Percentiles rank a stretch among this genome's conserved stretches.
These are phyloP conservation scores for Pollenia angustigena DNA, from an alignment of 2,888 invertebrate species.

Conservation along the genomic window DNA sequence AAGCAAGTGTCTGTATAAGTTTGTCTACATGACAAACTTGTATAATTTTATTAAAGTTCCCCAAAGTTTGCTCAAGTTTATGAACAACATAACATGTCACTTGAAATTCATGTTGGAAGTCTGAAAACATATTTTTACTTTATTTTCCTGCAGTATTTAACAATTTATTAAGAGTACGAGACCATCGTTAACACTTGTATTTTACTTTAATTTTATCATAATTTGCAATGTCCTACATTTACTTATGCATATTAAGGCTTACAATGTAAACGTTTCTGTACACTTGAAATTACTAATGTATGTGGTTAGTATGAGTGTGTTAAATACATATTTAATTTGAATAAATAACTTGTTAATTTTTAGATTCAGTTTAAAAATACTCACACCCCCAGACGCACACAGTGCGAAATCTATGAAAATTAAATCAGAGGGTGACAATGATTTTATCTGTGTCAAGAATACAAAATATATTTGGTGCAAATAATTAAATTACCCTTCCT, in stretches of 20 bases:
- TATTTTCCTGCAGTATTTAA: slow-evolving; percentile 35
- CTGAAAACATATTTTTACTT: slow-evolving; percentile 38
- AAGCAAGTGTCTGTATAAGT: slow-evolving; percentile 27
- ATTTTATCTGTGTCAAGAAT: slow-evolving; percentile 54
- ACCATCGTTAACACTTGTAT: slow-evolving; percentile 33
- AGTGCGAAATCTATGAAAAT: slow-evolving; percentile 1
- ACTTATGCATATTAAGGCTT: slow-evolving; percentile 22
- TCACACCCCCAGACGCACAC: slow-evolving; percentile 1
- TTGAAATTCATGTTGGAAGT: slow-evolving; percentile 54
- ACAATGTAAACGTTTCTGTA: slow-evolving; percentile 24
- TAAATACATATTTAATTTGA: slow-evolving; percentile 51
- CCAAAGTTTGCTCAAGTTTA: slow-evolving; percentile 57
- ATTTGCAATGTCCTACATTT: slow-evolving; percentile 34
- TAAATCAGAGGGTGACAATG: slow-evolving; percentile 51
- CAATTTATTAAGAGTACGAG: slow-evolving; percentile 8
- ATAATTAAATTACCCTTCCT: slow-evolving; percentile 63
- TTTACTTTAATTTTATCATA: slow-evolving; percentile 33
- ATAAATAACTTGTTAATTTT: slow-evolving; percentile 59
- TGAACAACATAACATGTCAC: slow-evolving; percentile 57
- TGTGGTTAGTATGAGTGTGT: slow-evolving; percentile 26
- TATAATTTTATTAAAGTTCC: slow-evolving; percentile 62
- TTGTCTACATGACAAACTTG: slow-evolving; percentile 34
- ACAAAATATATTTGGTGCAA: slow-evolving; percentile 48
- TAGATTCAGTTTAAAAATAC: slow-evolving; percentile 44
- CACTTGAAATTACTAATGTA: background rate